A percentile compares a stretch with the other conserved stretches of the same genome.
phyloP scores from a whole-genome alignment of 1,140 invertebrate species.

The Drosophila bipectinata region DNA sequence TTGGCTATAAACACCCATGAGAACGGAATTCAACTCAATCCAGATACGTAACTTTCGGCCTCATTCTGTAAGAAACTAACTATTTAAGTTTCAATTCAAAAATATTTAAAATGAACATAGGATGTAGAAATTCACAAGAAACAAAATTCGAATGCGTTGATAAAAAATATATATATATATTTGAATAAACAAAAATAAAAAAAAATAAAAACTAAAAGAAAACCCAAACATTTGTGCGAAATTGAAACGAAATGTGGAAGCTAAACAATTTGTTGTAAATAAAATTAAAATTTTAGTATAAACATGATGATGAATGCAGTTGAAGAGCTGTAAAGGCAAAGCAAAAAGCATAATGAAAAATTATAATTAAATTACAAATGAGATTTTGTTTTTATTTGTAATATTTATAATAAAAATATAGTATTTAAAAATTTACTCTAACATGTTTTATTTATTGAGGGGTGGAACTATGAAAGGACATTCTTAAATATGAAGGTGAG shows the following conservation, averaged over 20 bases:
- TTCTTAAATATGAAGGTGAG: not conserved
- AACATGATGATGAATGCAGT: slow-evolving; percentile 51
- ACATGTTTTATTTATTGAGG: not conserved
- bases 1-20: slow-evolving; percentile 36
- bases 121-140: slow-evolving; percentile 58
- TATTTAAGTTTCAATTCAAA: slow-evolving; percentile 56
- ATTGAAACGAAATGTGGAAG: slow-evolving; percentile 64
- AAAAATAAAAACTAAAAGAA: slow-evolving; percentile 41
- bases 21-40: slow-evolving; percentile 68
- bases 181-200: slow-evolving; percentile 19
- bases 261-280: slow-evolving; percentile 83
- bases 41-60: slow-evolving; percentile 84
- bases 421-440: slow-evolving; percentile 79
- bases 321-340: slow-evolving; percentile 50
- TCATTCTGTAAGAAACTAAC: slow-evolving; percentile 83
- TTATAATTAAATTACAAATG: slow-evolving; percentile 82
- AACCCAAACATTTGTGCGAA: slow-evolving; percentile 58
- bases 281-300: slow-evolving; percentile 79
- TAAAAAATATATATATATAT: slow-evolving; percentile 42
- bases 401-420: slow-evolving; percentile 83
- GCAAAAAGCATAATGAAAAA: slow-evolving; percentile 68
- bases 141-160: slow-evolving; percentile 52
- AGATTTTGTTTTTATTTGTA: slow-evolving; percentile 84
- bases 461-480: not conserved
- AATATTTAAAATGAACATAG: slow-evolving; percentile 18